These are phyloP conservation scores for Hucho hucho DNA, from an alignment of 2,113 vertebrate genomes.

Conservation along the genomic window DNA sequence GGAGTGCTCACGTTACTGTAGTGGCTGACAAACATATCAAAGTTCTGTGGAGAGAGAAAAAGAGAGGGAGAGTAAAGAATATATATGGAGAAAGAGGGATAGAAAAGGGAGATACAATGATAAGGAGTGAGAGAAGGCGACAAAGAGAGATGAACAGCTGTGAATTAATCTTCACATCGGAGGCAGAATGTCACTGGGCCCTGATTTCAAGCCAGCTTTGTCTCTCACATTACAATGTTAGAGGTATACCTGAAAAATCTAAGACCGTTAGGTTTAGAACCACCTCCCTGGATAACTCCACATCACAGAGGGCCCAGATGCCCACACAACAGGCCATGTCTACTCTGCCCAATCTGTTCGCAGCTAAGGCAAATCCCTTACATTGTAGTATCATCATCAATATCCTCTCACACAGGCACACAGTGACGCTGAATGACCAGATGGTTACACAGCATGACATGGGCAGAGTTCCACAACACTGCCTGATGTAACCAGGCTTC, in stretches of 20 bases:
- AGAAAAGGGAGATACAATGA: not conserved
- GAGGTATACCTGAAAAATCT: too few relatives aligned
- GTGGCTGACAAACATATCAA: constrained; percentile 98
- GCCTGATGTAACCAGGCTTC: not conserved
- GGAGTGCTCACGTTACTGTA: constrained; percentile 94
- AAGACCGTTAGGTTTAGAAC: too few relatives aligned
- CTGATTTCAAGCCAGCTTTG: not conserved
- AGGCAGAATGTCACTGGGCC: not conserved
- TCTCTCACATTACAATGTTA: too few relatives aligned
- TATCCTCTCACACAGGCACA: not conserved
- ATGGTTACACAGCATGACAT: not conserved
- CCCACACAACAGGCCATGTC: constrained; percentile 29
- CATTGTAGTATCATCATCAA: too few relatives aligned
- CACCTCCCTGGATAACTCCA: too few relatives aligned
- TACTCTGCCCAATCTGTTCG: too few relatives aligned
- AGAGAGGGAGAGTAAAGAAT: not conserved
- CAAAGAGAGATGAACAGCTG: too few relatives aligned
- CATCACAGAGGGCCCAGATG: not conserved
- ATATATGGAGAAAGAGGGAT: not conserved
- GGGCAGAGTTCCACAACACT: not conserved
- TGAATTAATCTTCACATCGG: too few relatives aligned
- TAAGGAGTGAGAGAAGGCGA: constrained; percentile 3
- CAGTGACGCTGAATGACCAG: not conserved
- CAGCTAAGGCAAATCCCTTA: too few relatives aligned
- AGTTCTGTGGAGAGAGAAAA: constrained; percentile 75